Conservation (phyloP, 2,888 invertebrate species). For the Leucophenga maculata region DNA sequence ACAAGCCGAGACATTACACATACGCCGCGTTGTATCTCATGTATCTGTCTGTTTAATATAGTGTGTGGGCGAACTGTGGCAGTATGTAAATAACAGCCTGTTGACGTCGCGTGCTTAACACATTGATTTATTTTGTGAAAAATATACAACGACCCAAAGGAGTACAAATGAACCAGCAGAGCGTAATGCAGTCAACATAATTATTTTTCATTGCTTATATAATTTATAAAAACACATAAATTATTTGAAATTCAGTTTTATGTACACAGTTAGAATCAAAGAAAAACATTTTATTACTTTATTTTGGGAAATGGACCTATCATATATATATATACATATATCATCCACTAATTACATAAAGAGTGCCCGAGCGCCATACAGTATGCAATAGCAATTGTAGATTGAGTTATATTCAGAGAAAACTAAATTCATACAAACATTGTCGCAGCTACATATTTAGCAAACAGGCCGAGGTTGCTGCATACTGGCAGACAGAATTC, state of each 20-base stretch:
- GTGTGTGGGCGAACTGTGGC: constrained; percentile 3
- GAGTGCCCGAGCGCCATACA: constrained; percentile 1
- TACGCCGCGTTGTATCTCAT: constrained; percentile 3
- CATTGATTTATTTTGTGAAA: constrained; percentile 25
- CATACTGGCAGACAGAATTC: constrained; percentile 47
- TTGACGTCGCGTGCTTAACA: constrained; percentile 28
- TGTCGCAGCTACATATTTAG: neutral
- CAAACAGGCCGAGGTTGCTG: constrained; percentile 13
- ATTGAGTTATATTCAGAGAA: constrained; percentile 23
- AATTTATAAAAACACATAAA: constrained; percentile 31
- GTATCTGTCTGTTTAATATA: neutral
- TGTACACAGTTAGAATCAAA: neutral
- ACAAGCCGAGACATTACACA: neutral
- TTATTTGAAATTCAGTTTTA: neutral
- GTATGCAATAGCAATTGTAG: constrained; percentile 20
- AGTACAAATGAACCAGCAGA: neutral
- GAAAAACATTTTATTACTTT: constrained; percentile 40
- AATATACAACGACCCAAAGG: constrained; percentile 36
- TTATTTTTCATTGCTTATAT: constrained; percentile 39
- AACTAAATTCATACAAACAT: neutral
- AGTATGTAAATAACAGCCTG: constrained; percentile 32
- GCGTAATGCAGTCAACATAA: neutral
- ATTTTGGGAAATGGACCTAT: constrained; percentile 41
- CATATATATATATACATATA: too few relatives aligned
- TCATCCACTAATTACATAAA: constrained; percentile 57